Percentiles rank a stretch among this genome's conserved stretches.
Evolutionary conservation across 2,113 vertebrate species (phyloP).

Genomic region (Salvator merianae): DNA sequence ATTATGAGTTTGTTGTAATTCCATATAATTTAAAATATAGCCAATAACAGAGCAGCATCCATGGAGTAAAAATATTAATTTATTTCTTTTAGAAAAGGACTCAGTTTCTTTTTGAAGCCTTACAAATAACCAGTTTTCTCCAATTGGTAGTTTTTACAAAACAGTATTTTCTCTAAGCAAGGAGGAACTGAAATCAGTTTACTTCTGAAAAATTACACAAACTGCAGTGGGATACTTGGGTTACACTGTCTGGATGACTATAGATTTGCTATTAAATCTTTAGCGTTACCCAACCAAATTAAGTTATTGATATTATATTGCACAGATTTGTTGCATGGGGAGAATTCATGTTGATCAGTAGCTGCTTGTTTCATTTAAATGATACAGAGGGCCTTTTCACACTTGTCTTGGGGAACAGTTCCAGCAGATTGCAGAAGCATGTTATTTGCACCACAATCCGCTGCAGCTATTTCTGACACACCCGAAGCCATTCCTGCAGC

Average conservation of each 20-base stretch:
- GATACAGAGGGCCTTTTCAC: no score
- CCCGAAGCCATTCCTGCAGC: no score
- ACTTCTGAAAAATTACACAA: background rate
- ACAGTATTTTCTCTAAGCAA: background rate
- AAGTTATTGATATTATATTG: no score
- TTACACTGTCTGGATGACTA: background rate
- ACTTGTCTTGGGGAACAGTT: no score
- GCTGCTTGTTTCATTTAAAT: no score
- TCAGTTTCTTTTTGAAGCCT: rapidly evolving
- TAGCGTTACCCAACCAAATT: background rate
- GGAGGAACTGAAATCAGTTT: background rate
- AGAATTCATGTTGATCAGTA: no score
- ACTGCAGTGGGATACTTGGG: background rate
- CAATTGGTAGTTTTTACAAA: background rate
- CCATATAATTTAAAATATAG: background rate
- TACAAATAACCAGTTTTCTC: background rate
- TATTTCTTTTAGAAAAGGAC: conserved; percentile 19
- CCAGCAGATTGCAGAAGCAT: no score
- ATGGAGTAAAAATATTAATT: conserved; percentile 10
- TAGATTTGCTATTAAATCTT: background rate
- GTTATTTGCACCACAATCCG: no score
- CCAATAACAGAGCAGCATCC: background rate
- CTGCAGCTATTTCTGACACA: no score
- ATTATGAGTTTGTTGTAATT: background rate
- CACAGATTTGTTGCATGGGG: no score